Percentiles rank a stretch among this genome's conserved stretches.
phyloP scores from a whole-genome alignment of 2,797 vertebrate genomes.

The Pipistrellus nathusii region DNA sequence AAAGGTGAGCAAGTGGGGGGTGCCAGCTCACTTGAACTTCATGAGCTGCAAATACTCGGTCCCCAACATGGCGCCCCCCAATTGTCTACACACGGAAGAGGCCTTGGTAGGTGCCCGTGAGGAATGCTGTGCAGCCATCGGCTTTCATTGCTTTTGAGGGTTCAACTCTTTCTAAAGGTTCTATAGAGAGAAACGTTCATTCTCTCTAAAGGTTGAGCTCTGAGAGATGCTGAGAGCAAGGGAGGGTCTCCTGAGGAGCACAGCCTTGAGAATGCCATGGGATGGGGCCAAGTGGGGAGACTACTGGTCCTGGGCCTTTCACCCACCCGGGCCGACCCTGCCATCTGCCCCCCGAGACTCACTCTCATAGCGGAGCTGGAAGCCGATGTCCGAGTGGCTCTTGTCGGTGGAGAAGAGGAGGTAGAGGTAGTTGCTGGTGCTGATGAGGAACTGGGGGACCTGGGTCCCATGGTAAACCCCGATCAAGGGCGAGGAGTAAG shows the following conservation, averaged over 20 bases:
- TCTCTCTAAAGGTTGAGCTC: background rate
- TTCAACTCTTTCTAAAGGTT: background rate
- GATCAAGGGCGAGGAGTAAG: conserved; percentile 95
- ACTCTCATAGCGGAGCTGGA: conserved; percentile 99
- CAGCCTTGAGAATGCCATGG: background rate
- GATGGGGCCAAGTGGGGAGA: rapidly evolving
- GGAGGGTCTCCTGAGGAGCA: background rate
- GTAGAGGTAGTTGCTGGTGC: conserved; percentile 97
- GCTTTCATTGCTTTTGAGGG: background rate
- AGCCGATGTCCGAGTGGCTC: conserved; percentile 98
- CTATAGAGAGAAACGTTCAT: background rate
- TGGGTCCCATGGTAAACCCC: conserved; percentile 98
- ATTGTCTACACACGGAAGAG: background rate
- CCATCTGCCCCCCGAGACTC: conserved; percentile 82
- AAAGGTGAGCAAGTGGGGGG: background rate
- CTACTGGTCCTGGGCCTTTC: rapidly evolving
- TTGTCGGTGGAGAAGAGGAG: conserved; percentile 99
- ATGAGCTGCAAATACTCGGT: background rate
- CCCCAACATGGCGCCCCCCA: rapidly evolving
- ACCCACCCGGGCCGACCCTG: rapidly evolving
- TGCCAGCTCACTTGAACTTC: background rate
- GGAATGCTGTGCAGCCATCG: background rate
- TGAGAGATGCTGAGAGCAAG: background rate
- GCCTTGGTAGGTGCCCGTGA: rapidly evolving
- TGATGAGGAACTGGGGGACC: conserved; percentile 99